These are phyloP conservation scores for Crypturellus undulatus DNA, from an alignment of 2,113 vertebrate genomes.

Conservation along the genomic window DNA sequence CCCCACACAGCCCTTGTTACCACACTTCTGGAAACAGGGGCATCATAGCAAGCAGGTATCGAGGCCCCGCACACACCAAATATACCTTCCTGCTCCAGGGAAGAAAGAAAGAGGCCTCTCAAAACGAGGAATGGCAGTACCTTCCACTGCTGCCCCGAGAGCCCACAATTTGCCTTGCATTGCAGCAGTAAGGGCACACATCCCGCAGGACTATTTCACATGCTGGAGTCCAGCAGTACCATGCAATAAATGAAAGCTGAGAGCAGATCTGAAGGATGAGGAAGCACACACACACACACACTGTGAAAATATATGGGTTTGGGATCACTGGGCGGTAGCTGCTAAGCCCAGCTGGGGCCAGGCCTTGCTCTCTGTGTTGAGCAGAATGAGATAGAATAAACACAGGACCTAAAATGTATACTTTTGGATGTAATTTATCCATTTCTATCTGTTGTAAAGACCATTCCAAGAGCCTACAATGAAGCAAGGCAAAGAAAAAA, in stretches of 20 bases:
- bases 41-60: neutral
- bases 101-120: neutral
- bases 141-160: neutral
- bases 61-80: neutral
- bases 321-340: neutral
- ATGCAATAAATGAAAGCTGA: neutral
- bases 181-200: too few relatives aligned
- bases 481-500: neutral
- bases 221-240: neutral
- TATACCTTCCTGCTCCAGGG: too few relatives aligned
- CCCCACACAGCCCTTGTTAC: too few relatives aligned
- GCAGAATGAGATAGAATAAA: neutral
- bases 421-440: neutral
- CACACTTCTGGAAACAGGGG: neutral
- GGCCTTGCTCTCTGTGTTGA: neutral
- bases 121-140: neutral
- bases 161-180: neutral
- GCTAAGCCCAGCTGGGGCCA: neutral
- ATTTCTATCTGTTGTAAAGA: neutral
- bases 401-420: neutral
- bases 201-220: too few relatives aligned
- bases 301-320: neutral
- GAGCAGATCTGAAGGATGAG: neutral
- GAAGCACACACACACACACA: accelerated
- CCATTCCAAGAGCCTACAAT: neutral